A percentile compares a stretch with the other conserved stretches of the same genome.
These are phyloP conservation scores for Corythornis leucogaster DNA, from an alignment of 2,797 vertebrate species.

Conservation along the genomic window DNA sequence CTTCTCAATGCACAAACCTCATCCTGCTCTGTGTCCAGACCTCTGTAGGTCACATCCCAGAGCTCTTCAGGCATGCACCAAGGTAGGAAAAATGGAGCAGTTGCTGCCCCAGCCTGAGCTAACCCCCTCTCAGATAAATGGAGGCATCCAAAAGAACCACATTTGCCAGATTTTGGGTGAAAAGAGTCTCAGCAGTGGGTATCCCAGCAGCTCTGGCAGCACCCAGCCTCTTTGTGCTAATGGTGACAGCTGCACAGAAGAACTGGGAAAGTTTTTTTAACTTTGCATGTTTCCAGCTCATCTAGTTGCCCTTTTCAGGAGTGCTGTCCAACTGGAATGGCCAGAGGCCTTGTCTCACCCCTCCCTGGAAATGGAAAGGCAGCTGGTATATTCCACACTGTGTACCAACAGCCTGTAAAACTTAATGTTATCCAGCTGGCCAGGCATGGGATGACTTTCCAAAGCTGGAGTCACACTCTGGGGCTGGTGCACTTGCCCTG, in stretches of 20 bases:
- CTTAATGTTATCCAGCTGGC: constrained; percentile 19
- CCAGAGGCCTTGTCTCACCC: constrained; percentile 37
- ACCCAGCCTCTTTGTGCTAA: constrained; percentile 32
- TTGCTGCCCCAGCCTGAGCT: background rate
- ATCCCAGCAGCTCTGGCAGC: constrained; percentile 52
- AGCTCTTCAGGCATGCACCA: background rate
- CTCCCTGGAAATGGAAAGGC: constrained; percentile 31
- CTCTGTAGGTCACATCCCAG: background rate
- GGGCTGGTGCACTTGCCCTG: background rate
- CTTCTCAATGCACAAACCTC: background rate
- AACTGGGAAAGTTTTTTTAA: constrained; percentile 28
- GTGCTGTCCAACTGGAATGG: constrained; percentile 29
- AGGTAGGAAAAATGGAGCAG: background rate
- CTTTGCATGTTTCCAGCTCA: constrained; percentile 25
- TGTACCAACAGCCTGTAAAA: background rate
- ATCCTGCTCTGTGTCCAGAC: background rate
- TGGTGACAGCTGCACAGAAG: constrained; percentile 56
- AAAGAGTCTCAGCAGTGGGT: background rate
- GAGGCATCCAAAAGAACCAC: background rate
- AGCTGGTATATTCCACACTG: constrained; percentile 42
- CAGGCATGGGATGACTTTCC: background rate
- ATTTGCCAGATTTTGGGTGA: constrained; percentile 11
- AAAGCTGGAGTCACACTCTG: background rate
- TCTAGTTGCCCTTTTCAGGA: constrained; percentile 30
- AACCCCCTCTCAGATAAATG: background rate